Evolutionary conservation across 2,888 invertebrate genomes (phyloP), one percentile per base, ranked within the genome.

Genomic region (Cremastinae sp.): DNA sequence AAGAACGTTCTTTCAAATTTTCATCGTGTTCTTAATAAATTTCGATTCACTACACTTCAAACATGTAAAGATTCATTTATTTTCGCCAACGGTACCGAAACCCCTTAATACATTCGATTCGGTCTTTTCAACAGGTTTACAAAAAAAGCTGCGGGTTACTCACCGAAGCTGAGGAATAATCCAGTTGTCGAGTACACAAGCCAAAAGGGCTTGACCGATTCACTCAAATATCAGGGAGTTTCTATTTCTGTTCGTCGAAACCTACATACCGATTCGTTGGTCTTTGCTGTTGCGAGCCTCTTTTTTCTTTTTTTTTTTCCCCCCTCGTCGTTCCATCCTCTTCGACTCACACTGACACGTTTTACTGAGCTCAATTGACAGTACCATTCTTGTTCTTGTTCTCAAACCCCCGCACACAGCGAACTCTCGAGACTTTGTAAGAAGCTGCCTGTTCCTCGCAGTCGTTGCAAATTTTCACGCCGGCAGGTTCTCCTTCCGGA

Each of bases 191-290:
- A n/a, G 1, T 16, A 18, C 28, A 54, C 56, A 16, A 53, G 72
- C 14, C 58, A 12, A 71, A 81, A 79, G 79, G 70, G 77, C 80
- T 81, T 82, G 81, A 10, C 14, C 28, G 34, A 34, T 53, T 58
- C 80, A 81, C 85, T 83, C 83, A 84, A 87, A 87, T 87, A 88
- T 88, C 86, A 84, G 84, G 41, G 47, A n/a, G 79, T 82, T 80
- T 86, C 88, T 89, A 89, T 88, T 89, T 88, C 87, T 82, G 80
- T 85, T 82, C 79, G 79, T 78, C 81, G 86, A 83, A 88, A 85
- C 88, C 88, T 88, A 89, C 86, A 88, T 88, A 88, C 87, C 84
- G 78, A 83, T 78, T 79, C 81, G 70, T 54, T 76, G 66, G 73
- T 78, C 72, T 76, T 80, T 78, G 61, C 54, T 69, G 59, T 64